These are phyloP conservation scores for Torymus auratus DNA, from an alignment of 2,888 invertebrate genomes.

Conservation along the genomic window DNA sequence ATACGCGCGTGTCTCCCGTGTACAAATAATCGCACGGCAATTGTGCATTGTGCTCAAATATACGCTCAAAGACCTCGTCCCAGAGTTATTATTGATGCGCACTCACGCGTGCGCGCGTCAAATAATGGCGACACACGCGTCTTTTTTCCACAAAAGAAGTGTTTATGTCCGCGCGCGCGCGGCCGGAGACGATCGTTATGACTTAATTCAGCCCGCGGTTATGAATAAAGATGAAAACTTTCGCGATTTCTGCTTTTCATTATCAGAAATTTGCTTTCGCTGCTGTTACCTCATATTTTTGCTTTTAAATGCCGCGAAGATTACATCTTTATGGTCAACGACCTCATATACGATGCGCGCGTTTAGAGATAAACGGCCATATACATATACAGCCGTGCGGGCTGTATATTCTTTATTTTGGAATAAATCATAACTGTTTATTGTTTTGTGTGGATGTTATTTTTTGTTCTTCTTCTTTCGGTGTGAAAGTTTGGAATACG, in stretches of 20 bases:
- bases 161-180: no score
- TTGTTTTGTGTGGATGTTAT: no score
- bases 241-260: background rate
- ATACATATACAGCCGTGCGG: no score
- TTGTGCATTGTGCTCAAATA: constrained; percentile 19
- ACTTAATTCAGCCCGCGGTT: background rate
- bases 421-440: no score
- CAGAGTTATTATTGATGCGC: constrained; percentile 8
- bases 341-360: no score
- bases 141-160: background rate
- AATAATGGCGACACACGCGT: background rate
- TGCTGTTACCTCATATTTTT: no score
- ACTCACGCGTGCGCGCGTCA: background rate
- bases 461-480: no score
- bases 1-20: background rate
- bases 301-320: no score
- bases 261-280: background rate
- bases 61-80: background rate
- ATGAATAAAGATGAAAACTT: constrained; percentile 27
- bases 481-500: no score
- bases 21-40: constrained; percentile 26
- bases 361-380: no score
- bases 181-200: background rate
- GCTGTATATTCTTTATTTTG: no score
- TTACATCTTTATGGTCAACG: no score